Evolutionary conservation across 2,113 vertebrate genomes (phyloP), one percentile per base, ranked within the genome.

Genomic region (Carassius auratus): DNA sequence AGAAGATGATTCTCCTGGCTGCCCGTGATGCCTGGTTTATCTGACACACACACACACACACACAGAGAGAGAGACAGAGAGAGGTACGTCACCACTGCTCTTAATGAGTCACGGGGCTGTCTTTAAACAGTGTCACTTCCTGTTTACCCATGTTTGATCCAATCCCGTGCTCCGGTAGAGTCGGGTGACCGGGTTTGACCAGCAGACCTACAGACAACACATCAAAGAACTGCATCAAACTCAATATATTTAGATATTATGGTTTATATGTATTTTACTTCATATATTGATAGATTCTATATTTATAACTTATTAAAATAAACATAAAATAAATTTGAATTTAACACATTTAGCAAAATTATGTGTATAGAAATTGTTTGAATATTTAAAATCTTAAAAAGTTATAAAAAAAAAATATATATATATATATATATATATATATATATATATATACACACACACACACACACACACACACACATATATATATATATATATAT

Each of bases 21-120:
- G 76, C 96, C 95, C 0, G 96, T 95, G 26, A 96, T 95, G 26
- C 96, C 98, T 91, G 96, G 95, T 78, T 95, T 97, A 91, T 96
- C 97, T 98, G 90, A 0, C 4, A 73, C 30, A 30, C 30, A 30
- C 30, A 30, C 30, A 30, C n/a, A n/a, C n/a, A n/a, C n/a, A n/a
- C n/a, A n/a, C n/a, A n/a, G n/a, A n/a, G n/a, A n/a, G n/a, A n/a
- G 21, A 73, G 21, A 85, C 52, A 42, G 26, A 62, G 69, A 52
- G 23, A 12, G 26, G 59, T 59, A 59, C 21, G 8, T 61, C 21
- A 15, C 33, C 5, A 1, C 17, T 50, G 15, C 52, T 50, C 6
- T 55, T 6, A 17, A 55, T 7, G 52, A 55, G 52, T 19, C 52
- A 61, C 17, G 2, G 12, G 8, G 21, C 26, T 36, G 52, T 55